A percentile compares a stretch with the other conserved stretches of the same genome.
These are phyloP conservation scores for Antigone vipio DNA, from an alignment of 2,113 vertebrate genomes.

Conservation along the genomic window DNA sequence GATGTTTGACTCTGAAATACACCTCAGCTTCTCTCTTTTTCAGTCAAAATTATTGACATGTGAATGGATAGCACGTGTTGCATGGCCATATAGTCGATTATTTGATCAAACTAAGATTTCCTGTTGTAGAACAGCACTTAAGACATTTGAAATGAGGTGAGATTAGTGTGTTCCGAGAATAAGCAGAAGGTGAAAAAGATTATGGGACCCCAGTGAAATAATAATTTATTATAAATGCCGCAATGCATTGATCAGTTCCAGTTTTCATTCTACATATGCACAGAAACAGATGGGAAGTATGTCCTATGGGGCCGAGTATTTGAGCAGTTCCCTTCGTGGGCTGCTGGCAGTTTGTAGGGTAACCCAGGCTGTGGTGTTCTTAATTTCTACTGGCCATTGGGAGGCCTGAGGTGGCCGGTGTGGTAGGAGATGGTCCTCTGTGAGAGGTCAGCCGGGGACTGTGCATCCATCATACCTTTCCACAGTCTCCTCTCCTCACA, in stretches of 20 bases:
- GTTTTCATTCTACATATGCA: neutral
- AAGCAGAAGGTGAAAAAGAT: neutral
- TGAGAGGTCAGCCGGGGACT: accelerated
- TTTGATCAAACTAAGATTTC: neutral
- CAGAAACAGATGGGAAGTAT: neutral
- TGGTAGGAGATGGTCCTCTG: neutral
- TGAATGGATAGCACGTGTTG: neutral
- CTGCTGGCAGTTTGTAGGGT: neutral
- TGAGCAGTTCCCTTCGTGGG: neutral
- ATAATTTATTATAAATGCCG: neutral
- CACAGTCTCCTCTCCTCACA: neutral
- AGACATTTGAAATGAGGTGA: neutral
- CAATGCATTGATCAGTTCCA: neutral
- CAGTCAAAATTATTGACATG: neutral
- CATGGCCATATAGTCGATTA: neutral
- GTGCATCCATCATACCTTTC: neutral
- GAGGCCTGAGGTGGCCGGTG: neutral
- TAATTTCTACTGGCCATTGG: neutral
- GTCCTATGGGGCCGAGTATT: accelerated
- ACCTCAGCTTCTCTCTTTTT: neutral
- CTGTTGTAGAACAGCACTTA: neutral
- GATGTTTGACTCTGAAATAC: neutral
- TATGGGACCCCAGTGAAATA: neutral
- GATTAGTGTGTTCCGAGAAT: neutral
- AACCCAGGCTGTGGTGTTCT: neutral